Evolutionary conservation across 2,888 invertebrate species (phyloP).

Genomic region (Agelastica alni): DNA sequence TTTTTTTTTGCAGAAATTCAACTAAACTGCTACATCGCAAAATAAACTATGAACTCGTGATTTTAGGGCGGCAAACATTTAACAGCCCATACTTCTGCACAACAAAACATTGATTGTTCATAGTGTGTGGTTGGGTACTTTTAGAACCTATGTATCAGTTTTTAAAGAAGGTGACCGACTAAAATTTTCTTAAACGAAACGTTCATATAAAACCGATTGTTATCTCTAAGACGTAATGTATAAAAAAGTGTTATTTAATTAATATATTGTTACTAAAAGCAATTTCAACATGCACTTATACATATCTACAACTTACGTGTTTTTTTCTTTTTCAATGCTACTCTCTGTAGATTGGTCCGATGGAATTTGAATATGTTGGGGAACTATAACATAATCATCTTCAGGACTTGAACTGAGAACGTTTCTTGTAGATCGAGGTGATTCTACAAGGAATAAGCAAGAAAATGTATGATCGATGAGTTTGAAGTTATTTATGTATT

Average conservation of each 20-base stretch:
- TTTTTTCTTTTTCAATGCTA: conserved; percentile 40
- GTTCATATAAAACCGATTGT: too few species aligned
- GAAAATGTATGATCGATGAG: conserved; percentile 30
- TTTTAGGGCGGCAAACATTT: too few species aligned
- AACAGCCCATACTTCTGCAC: too few species aligned
- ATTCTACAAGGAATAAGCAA: conserved; percentile 48
- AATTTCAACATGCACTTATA: neutral
- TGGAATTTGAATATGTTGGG: conserved; percentile 63
- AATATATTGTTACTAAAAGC: neutral
- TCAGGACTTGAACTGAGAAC: conserved; percentile 67
- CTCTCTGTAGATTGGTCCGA: conserved; percentile 63
- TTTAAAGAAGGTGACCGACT: too few species aligned
- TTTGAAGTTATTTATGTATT: conserved; percentile 14
- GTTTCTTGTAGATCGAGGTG: conserved; percentile 52
- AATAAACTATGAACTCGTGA: too few species aligned
- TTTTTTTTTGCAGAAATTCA: too few species aligned
- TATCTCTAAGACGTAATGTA: neutral
- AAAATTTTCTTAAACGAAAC: too few species aligned
- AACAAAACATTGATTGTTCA: too few species aligned
- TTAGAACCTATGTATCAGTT: too few species aligned
- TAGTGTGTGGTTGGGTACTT: too few species aligned
- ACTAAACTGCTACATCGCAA: too few species aligned
- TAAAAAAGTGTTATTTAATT: neutral
- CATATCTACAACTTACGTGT: conserved; percentile 29
- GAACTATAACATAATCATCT: conserved; percentile 84